phyloP scores from a whole-genome alignment of 2,888 invertebrate genomes.

The Torymus tubicola region DNA sequence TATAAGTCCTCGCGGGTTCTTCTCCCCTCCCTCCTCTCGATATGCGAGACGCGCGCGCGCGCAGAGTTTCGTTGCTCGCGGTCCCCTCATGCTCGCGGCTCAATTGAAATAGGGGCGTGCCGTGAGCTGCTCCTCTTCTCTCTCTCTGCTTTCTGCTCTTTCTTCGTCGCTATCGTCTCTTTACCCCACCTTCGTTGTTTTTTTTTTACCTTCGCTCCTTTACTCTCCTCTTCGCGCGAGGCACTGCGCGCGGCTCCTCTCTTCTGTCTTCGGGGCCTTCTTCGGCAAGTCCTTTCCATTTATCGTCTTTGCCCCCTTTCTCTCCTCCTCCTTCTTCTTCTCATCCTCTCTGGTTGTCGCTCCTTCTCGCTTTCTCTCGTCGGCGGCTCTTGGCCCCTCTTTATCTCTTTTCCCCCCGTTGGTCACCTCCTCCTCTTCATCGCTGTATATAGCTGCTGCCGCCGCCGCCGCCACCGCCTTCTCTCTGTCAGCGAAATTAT shows the following conservation, averaged over 20 bases:
- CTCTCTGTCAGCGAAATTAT: slow-evolving; percentile 6
- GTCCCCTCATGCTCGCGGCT: too few relatives aligned
- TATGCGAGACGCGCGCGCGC: slow-evolving; percentile 20
- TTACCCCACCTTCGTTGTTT: slow-evolving; percentile 35
- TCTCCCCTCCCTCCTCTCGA: slow-evolving; percentile 21
- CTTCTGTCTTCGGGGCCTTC: slow-evolving; percentile 28
- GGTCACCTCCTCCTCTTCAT: background rate
- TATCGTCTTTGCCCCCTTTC: slow-evolving; percentile 7
- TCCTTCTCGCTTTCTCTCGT: background rate
- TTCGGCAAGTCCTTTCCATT: slow-evolving; percentile 55
- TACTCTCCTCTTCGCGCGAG: background rate
- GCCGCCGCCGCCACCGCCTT: background rate
- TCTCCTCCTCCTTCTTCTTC: background rate
- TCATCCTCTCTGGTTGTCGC: background rate
- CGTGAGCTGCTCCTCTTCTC: slow-evolving; percentile 43
- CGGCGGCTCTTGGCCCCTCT: background rate
- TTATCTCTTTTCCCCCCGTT: background rate
- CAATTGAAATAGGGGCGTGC: slow-evolving; percentile 72
- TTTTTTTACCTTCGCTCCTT: slow-evolving; percentile 21
- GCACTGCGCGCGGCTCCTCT: slow-evolving; percentile 21
- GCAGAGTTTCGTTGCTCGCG: too few relatives aligned
- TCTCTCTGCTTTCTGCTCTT: slow-evolving; percentile 35
- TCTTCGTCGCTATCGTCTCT: slow-evolving; percentile 34
- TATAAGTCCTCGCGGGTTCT: slow-evolving; percentile 13
- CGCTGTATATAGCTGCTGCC: background rate